Evolutionary conservation across 2,797 vertebrate species (phyloP).

Genomic region (Peromyscus melanophrys): DNA sequence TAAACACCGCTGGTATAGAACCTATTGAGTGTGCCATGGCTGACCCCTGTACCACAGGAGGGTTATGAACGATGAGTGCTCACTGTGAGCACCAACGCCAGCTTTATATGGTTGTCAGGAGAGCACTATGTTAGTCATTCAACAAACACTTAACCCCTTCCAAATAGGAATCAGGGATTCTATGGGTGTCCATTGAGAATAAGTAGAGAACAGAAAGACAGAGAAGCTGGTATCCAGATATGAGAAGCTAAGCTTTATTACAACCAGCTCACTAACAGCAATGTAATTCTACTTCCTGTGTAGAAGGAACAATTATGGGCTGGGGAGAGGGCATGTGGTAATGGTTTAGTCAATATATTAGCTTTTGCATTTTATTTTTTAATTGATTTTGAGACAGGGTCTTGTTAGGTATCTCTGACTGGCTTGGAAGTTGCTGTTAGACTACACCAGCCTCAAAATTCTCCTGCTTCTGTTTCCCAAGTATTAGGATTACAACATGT

Average conservation of each 20-base stretch:
- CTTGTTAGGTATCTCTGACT: not conserved
- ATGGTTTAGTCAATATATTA: not conserved
- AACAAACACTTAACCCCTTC: not conserved
- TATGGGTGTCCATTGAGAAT: not conserved
- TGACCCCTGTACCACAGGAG: not conserved
- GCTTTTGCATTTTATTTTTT: not conserved
- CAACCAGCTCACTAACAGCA: not conserved
- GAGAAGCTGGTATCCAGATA: not conserved
- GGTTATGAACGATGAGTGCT: not conserved
- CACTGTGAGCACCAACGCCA: not conserved
- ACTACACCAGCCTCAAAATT: not conserved
- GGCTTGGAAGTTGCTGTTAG: not conserved
- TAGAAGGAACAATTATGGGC: not conserved
- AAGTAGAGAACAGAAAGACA: not conserved
- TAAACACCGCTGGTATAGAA: rapidly evolving
- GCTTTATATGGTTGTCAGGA: not conserved
- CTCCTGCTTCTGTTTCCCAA: not conserved
- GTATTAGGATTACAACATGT: not conserved
- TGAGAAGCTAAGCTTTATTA: not conserved
- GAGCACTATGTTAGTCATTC: not conserved
- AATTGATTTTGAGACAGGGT: not conserved
- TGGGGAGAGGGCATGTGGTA: not conserved
- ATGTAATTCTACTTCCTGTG: not conserved
- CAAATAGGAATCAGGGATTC: not conserved
- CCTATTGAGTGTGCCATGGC: rapidly evolving